Percentiles rank a stretch among this genome's conserved stretches.
phyloP scores from a whole-genome alignment of 2,888 invertebrate genomes.

The Salticus scenicus region DNA sequence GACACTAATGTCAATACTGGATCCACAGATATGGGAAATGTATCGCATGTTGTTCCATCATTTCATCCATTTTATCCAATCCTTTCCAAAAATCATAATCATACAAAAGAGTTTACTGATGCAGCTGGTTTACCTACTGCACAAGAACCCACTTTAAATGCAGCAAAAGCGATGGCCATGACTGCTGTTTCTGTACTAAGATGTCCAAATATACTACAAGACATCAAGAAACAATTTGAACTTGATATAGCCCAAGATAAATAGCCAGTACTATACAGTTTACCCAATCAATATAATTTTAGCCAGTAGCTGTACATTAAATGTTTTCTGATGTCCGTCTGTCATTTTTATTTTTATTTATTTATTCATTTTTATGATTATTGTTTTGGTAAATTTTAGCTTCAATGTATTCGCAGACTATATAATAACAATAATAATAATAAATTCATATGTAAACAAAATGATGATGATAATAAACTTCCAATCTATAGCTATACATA shows the following conservation, averaged over 20 bases:
- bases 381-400: too few relatives aligned
- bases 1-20: constrained; percentile 70
- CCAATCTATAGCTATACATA: too few relatives aligned
- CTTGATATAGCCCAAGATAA: constrained; percentile 32
- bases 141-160: constrained; percentile 71
- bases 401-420: too few relatives aligned
- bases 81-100: constrained; percentile 72
- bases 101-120: constrained; percentile 74
- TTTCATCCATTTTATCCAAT: constrained; percentile 73
- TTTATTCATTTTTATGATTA: too few relatives aligned
- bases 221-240: constrained; percentile 71
- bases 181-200: constrained; percentile 72
- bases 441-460: too few relatives aligned
- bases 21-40: constrained; percentile 73
- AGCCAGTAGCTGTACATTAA: too few relatives aligned
- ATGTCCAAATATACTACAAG: constrained; percentile 63
- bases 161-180: constrained; percentile 73
- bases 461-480: too few relatives aligned
- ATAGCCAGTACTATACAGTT: too few relatives aligned
- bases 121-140: constrained; percentile 71
- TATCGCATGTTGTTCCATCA: constrained; percentile 74
- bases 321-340: too few relatives aligned
- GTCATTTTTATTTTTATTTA: too few relatives aligned
- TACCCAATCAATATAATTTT: too few relatives aligned
- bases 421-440: too few relatives aligned